These are phyloP conservation scores for Hypolimnas misippus DNA, from an alignment of 2,888 invertebrate genomes.

Conservation along the genomic window DNA sequence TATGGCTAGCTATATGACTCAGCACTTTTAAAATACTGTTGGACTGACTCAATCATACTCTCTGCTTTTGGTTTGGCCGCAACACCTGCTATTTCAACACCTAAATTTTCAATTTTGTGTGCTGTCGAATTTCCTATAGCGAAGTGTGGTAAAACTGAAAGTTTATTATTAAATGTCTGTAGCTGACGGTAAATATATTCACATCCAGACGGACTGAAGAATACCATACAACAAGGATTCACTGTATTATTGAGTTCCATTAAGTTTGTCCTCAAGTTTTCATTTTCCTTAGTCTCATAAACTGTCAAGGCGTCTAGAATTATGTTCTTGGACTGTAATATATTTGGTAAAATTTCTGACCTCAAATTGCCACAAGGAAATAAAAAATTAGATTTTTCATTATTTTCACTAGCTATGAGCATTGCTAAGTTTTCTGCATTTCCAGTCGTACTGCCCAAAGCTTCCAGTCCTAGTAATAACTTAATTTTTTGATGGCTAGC, in stretches of 20 bases:
- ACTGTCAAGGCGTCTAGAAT: conserved; percentile 64
- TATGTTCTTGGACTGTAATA: conserved; percentile 54
- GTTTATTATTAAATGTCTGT: conserved; percentile 68
- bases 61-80: conserved; percentile 64
- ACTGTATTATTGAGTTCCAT: conserved; percentile 56
- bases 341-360: conserved; percentile 63
- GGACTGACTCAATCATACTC: conserved; percentile 59
- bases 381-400: conserved; percentile 57
- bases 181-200: conserved; percentile 73
- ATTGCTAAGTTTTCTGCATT: conserved; percentile 68
- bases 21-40: conserved; percentile 57
- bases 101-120: conserved; percentile 72
- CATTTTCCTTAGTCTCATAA: conserved; percentile 74
- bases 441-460: conserved; percentile 62
- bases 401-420: conserved; percentile 60
- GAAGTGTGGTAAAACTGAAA: conserved; percentile 68
- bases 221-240: conserved; percentile 66
- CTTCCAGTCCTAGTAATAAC: conserved; percentile 63
- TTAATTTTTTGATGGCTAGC: conserved; percentile 60
- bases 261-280: conserved; percentile 59
- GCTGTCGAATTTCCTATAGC: conserved; percentile 79
- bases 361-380: conserved; percentile 74
- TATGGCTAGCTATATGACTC: conserved; percentile 45
- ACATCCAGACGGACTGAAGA: conserved; percentile 77
- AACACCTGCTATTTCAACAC: conserved; percentile 72